Evolutionary conservation across 1,140 invertebrate species (phyloP).

Genomic region (Drosophila miranda): DNA sequence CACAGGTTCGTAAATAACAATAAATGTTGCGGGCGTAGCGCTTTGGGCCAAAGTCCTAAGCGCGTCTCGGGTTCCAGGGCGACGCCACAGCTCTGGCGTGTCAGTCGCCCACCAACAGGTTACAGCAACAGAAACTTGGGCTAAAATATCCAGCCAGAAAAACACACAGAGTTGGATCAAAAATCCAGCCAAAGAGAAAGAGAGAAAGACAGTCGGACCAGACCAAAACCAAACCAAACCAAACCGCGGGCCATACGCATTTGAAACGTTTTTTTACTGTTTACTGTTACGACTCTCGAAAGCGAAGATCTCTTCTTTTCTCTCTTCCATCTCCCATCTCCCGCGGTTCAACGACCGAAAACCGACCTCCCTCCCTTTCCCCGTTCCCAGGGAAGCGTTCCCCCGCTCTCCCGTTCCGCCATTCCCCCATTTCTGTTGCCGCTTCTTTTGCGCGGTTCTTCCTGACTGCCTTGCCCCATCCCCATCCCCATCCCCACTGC

Average conservation of each 20-base stretch:
- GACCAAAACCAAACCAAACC: conserved; percentile 15
- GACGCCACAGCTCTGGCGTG: too few species aligned
- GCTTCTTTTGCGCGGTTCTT: conserved; percentile 75
- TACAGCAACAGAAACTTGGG: conserved; percentile 15
- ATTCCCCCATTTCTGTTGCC: conserved; percentile 41
- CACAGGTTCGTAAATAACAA: conserved; percentile 45
- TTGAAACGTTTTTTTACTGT: conserved; percentile 58
- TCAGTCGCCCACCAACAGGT: too few species aligned
- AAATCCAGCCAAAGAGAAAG: conserved; percentile 20
- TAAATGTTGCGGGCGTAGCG: conserved; percentile 38
- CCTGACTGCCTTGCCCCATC: conserved; percentile 63
- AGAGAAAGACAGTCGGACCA: conserved; percentile 9
- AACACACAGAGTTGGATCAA: conserved; percentile 29
- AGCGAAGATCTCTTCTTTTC: conserved; percentile 56
- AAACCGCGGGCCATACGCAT: conserved; percentile 49
- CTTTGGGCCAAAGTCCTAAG: conserved; percentile 61
- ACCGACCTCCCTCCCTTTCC: conserved; percentile 43
- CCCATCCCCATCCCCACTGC: conserved; percentile 21
- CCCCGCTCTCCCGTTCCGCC: conserved; percentile 6
- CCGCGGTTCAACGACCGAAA: conserved; percentile 71
- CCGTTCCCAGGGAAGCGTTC: conserved; percentile 14
- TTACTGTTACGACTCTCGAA: conserved; percentile 71
- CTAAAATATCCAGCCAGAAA: conserved; percentile 37
- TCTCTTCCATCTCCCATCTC: conserved; percentile 17
- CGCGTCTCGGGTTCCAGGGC: conserved; percentile 53